Evolutionary conservation across 2,888 invertebrate species (phyloP).

Genomic region (Sphecodes monilicornis): DNA sequence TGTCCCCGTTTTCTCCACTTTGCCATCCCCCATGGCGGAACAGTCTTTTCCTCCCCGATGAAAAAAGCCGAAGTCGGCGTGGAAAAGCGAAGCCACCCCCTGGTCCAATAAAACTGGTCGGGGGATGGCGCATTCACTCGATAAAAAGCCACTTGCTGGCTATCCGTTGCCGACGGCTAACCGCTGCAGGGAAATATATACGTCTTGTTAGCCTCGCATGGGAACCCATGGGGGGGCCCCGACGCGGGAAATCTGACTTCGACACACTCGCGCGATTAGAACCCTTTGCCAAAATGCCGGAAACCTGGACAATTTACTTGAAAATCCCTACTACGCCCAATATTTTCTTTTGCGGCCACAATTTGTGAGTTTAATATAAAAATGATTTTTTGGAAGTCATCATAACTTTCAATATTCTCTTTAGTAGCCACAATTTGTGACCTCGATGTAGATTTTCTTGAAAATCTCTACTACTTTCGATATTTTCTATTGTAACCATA

Average conservation of each 20-base stretch:
- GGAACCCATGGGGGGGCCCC: slow-evolving; percentile 42
- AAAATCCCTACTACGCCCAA: not conserved
- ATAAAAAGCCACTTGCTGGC: slow-evolving; percentile 77
- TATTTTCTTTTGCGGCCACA: not conserved
- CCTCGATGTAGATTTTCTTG: not conserved
- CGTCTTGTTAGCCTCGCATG: slow-evolving; percentile 64
- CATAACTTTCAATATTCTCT: no score
- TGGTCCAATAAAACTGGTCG: slow-evolving; percentile 73
- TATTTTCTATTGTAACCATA: not conserved
- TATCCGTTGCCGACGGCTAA: slow-evolving; percentile 66
- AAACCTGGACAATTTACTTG: not conserved
- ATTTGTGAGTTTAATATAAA: not conserved
- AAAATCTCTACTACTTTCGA: not conserved
- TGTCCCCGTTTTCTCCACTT: slow-evolving; percentile 46
- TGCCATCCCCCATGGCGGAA: slow-evolving; percentile 34
- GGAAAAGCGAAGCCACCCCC: slow-evolving; percentile 52
- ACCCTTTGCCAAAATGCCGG: not conserved
- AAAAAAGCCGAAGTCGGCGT: slow-evolving; percentile 62
- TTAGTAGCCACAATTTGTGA: not conserved
- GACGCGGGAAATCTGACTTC: slow-evolving; percentile 42
- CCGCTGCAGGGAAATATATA: slow-evolving; percentile 59
- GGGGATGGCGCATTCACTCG: slow-evolving; percentile 74
- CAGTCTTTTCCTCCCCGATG: slow-evolving; percentile 56
- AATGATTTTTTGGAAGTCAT: no score
- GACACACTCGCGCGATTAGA: not conserved